Percentiles rank a stretch among this genome's conserved stretches.
These are phyloP conservation scores for Ornithorhynchus anatinus DNA, from an alignment of 2,113 vertebrate species.

Conservation along the genomic window DNA sequence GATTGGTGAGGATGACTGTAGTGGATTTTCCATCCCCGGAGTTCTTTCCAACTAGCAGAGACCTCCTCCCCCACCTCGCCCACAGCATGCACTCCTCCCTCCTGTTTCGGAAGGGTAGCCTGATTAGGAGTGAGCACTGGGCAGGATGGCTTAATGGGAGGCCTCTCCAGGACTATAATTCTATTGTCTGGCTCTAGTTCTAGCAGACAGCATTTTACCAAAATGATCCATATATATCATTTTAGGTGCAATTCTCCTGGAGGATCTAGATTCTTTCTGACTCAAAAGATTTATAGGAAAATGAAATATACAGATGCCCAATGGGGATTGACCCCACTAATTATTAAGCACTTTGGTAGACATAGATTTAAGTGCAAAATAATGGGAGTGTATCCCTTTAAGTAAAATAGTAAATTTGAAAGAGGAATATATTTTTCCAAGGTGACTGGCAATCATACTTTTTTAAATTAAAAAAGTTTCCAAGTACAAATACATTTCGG, in stretches of 20 bases:
- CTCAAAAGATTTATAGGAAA: not conserved
- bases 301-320: not conserved
- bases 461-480: not conserved
- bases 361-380: no score
- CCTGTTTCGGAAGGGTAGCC: no score
- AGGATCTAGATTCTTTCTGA: no score
- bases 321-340: not conserved
- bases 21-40: no score
- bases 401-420: not conserved
- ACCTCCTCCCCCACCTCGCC: no score
- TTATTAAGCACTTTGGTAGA: no score
- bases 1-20: no score
- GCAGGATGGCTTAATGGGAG: no score
- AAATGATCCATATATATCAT: not conserved
- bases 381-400: not conserved
- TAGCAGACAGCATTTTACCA: not conserved
- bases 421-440: not conserved
- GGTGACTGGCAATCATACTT: not conserved
- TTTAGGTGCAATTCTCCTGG: not conserved
- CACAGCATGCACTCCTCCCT: no score
- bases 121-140: not conserved
- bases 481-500: not conserved
- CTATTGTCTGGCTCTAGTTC: not conserved
- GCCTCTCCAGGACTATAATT: not conserved
- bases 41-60: no score